phyloP scores from a whole-genome alignment of 2,797 vertebrate genomes.

The Tenualosa ilisha region DNA sequence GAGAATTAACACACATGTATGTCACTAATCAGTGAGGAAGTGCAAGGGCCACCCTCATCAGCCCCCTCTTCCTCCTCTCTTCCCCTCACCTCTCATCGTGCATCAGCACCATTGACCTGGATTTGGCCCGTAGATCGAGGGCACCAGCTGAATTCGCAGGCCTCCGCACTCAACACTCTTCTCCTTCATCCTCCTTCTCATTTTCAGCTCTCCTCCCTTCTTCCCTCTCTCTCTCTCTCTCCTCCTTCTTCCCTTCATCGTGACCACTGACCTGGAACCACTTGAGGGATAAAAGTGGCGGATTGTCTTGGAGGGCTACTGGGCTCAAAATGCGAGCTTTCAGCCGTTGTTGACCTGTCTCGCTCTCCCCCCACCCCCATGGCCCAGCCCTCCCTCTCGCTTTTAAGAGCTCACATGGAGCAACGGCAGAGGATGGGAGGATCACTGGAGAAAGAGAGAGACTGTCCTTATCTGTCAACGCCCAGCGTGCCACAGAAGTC shows the following conservation, averaged over 20 bases:
- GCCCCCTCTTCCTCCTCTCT: background rate
- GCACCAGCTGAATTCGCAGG: background rate
- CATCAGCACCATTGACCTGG: constrained; percentile 17
- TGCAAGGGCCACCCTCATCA: background rate
- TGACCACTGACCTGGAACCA: constrained; percentile 13
- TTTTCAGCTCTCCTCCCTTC: background rate
- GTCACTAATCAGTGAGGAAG: background rate
- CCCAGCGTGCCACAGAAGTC: background rate
- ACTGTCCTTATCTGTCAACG: background rate
- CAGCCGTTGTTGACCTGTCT: background rate
- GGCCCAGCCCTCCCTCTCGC: background rate
- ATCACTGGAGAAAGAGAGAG: background rate
- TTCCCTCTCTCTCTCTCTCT: background rate
- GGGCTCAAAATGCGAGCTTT: background rate
- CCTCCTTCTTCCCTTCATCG: background rate
- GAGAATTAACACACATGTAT: too few species aligned
- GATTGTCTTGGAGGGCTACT: constrained; percentile 12
- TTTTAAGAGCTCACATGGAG: background rate
- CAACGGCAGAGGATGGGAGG: background rate
- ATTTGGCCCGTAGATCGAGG: background rate
- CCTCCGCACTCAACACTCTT: background rate
- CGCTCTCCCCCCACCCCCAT: background rate
- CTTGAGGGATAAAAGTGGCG: constrained; percentile 13
- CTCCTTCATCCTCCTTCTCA: background rate
- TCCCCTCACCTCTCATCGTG: background rate